Evolutionary conservation across 2,888 invertebrate species (phyloP).

Genomic region (Coremacera marginata): DNA sequence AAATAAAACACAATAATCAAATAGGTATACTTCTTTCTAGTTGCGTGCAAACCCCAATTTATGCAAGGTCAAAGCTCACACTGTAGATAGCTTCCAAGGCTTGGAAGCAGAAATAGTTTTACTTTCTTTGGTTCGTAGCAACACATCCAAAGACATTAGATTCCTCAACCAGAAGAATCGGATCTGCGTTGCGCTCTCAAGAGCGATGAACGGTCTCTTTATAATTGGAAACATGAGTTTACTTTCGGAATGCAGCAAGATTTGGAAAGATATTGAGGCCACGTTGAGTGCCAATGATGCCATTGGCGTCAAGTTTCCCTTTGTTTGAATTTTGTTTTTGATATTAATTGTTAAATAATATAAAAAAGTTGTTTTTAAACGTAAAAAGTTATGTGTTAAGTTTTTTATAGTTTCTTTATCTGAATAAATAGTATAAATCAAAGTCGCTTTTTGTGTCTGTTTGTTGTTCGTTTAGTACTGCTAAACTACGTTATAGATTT

Average conservation of each 20-base stretch:
- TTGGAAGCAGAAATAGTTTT: slow-evolving; percentile 84
- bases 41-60: slow-evolving; percentile 32
- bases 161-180: slow-evolving; percentile 79
- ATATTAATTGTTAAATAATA: no score
- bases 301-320: slow-evolving; percentile 71
- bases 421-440: no score
- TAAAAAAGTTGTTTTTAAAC: no score
- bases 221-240: slow-evolving; percentile 80
- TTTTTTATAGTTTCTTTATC: no score
- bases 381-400: no score
- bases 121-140: slow-evolving; percentile 83
- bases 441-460: no score
- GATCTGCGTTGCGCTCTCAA: slow-evolving; percentile 82
- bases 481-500: no score
- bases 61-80: slow-evolving; percentile 68
- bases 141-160: slow-evolving; percentile 76
- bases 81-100: slow-evolving; percentile 86
- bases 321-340: neutral
- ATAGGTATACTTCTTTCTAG: neutral
- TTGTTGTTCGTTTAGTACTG: no score
- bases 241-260: slow-evolving; percentile 70
- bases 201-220: slow-evolving; percentile 79
- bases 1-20: no score
- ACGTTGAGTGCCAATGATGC: slow-evolving; percentile 71
- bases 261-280: slow-evolving; percentile 72